Percentiles rank a stretch among this genome's conserved stretches.
phyloP scores from a whole-genome alignment of 2,888 invertebrate species.

The Leuctra nigra region DNA sequence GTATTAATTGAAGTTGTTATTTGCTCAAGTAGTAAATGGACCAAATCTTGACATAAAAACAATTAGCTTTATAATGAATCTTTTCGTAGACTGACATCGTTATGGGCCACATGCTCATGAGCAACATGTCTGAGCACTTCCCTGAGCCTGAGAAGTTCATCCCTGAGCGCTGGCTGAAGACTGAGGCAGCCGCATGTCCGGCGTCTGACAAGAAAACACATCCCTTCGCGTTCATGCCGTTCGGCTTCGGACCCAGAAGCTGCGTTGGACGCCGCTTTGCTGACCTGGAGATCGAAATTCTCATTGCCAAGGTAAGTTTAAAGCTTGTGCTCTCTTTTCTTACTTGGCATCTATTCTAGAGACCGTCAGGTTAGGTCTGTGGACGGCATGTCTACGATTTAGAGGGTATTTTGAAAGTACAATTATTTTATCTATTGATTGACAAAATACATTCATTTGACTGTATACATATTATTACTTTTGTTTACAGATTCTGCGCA shows the following conservation, averaged over 20 bases:
- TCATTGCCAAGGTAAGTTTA: conserved; percentile 42
- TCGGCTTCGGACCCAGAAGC: conserved; percentile 60
- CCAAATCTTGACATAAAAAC: no score
- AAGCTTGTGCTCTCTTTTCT: no score
- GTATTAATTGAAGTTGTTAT: no score
- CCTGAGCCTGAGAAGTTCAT: conserved; percentile 48
- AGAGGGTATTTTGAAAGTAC: no score
- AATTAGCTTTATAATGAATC: no score
- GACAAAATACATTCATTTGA: no score
- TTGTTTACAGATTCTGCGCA: conserved; percentile 22
- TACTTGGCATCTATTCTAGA: no score
- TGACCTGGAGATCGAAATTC: conserved; percentile 57
- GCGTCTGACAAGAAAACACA: conserved; percentile 47
- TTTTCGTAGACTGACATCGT: conserved; percentile 32
- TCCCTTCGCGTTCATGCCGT: conserved; percentile 57
- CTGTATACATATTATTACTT: no score
- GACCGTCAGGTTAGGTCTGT: no score
- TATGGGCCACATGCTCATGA: conserved; percentile 2
- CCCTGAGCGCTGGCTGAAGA: conserved; percentile 63
- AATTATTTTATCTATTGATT: no score
- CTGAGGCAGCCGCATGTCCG: conserved; percentile 36
- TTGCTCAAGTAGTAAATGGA: no score
- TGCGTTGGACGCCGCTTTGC: conserved; percentile 67
- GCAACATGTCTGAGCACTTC: conserved; percentile 43
- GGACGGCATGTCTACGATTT: no score